Conservation (phyloP, 2,797 vertebrate species). For the Epinephelus awoara region DNA sequence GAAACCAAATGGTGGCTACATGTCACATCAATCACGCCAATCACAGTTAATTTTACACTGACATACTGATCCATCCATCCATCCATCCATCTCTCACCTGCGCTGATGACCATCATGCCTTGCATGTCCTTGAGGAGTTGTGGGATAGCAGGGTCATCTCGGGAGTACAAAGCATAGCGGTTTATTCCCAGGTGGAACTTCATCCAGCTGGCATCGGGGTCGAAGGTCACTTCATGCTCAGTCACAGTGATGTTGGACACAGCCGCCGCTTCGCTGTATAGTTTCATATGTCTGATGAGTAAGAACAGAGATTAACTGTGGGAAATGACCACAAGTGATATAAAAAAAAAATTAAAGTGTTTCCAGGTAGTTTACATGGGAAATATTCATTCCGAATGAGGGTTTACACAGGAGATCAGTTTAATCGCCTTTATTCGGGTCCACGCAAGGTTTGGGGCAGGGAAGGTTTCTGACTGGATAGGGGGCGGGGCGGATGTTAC, state of each 20-base stretch:
- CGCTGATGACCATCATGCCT: conserved; percentile 81
- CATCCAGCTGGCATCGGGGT: conserved; percentile 90
- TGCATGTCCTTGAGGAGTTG: conserved; percentile 89
- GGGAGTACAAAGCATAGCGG: conserved; percentile 90
- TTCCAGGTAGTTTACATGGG: too few relatives aligned
- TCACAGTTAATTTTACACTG: neutral
- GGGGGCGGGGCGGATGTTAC: too few relatives aligned
- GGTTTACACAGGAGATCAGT: too few relatives aligned
- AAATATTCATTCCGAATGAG: too few relatives aligned
- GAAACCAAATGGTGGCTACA: neutral
- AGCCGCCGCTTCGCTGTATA: conserved; percentile 77
- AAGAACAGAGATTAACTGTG: neutral
- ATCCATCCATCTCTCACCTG: conserved; percentile 82
- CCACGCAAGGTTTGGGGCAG: too few relatives aligned
- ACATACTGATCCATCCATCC: neutral
- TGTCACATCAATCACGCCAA: too few relatives aligned
- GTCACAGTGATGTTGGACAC: conserved; percentile 78
- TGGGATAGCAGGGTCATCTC: conserved; percentile 82
- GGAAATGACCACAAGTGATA: neutral
- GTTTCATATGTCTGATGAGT: conserved; percentile 80
- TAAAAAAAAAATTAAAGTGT: too few relatives aligned
- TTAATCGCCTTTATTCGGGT: too few relatives aligned
- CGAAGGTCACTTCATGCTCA: conserved; percentile 80
- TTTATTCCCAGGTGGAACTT: conserved; percentile 95
- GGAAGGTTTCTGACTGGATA: too few relatives aligned